Evolutionary conservation across 2,113 vertebrate species (phyloP), one percentile per base, ranked within the genome.

Genomic region (Erinaceus europaeus): DNA sequence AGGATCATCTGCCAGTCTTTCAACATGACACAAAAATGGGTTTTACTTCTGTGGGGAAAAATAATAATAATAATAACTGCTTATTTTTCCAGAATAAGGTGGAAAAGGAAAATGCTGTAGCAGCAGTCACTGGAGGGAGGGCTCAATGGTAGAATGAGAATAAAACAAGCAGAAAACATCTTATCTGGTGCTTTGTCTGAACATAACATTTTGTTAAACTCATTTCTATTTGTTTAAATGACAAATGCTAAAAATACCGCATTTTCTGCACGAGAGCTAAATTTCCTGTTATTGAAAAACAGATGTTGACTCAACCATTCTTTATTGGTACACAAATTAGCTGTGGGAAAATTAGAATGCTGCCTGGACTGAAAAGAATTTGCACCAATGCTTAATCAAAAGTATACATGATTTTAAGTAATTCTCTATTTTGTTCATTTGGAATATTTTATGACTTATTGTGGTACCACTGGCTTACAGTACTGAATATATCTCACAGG

Each of bases 101-200:
- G 46, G 59, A 93, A 93, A 92, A 93, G 36, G 13, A 65, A 92
- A 93, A 90, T 75, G 36, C 74, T 89, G 36, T 94, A 93, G 76
- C 25, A 96, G 91, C 93, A 97, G 89, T 95, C 95, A 95, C 93
- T 96, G 95, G 95, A 97, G 94, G 87, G 94, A 96, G 76, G 94
- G 92, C 90, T 94, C 96, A 88, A 68, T 93, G 89, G 84, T 92
- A 91, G 42, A 96, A 96, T 92, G 90, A 94, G 71, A 81, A 94
- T 84, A 84, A 94, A 96, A 90, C 11, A 94, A 95, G 86, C 74
- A 92, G 72, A 84, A 64, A 65, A 88, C 65, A 75, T 65, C 82
- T 91, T 91, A 90, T 64, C 65, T 59, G 36, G 20, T 92, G 89
- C 88, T 93, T 94, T 96, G 77, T 85, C 59, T 87, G 90, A 96